These are phyloP conservation scores for Ptychodera flava DNA, from an alignment of 35 echinoderm and acorn worm species.

Conservation along the genomic window DNA sequence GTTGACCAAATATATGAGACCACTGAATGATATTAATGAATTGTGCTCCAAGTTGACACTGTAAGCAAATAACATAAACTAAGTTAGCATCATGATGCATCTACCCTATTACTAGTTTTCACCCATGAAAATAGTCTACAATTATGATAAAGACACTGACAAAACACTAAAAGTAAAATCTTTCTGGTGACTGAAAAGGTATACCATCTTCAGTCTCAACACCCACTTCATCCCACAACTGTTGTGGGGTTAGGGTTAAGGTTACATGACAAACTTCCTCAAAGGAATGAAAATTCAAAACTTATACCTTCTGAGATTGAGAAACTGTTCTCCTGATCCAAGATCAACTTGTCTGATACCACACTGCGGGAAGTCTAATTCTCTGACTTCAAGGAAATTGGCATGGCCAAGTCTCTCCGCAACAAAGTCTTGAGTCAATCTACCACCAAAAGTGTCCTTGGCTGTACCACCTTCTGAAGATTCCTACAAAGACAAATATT, in stretches of 20 bases:
- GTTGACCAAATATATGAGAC: slow-evolving; percentile 82
- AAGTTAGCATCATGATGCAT: slow-evolving; percentile 24
- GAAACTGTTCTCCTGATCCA: slow-evolving; percentile 84
- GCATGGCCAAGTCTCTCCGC: slow-evolving; percentile 95
- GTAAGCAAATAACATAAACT: slow-evolving; percentile 20
- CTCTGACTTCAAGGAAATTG: slow-evolving; percentile 92
- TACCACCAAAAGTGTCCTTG: slow-evolving; percentile 83
- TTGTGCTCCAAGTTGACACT: slow-evolving; percentile 98
- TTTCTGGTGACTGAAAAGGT: no score
- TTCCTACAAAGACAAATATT: slow-evolving; percentile 37
- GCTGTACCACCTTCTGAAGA: slow-evolving; percentile 88
- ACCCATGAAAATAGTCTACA: no score
- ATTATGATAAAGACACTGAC: background rate
- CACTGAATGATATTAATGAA: slow-evolving; percentile 92
- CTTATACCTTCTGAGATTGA: slow-evolving; percentile 88
- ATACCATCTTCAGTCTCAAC: no score
- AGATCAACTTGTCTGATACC: slow-evolving; percentile 73
- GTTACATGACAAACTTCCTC: background rate
- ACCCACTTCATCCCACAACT: background rate
- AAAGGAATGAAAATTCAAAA: no score
- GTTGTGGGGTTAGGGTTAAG: background rate
- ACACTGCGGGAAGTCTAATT: slow-evolving; percentile 84
- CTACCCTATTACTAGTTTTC: no score
- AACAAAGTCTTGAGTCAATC: slow-evolving; percentile 94
- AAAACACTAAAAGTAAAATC: background rate